phyloP scores from a whole-genome alignment of 37 sponge, comb jelly and placozoan species.

The Beroe forskalii region DNA sequence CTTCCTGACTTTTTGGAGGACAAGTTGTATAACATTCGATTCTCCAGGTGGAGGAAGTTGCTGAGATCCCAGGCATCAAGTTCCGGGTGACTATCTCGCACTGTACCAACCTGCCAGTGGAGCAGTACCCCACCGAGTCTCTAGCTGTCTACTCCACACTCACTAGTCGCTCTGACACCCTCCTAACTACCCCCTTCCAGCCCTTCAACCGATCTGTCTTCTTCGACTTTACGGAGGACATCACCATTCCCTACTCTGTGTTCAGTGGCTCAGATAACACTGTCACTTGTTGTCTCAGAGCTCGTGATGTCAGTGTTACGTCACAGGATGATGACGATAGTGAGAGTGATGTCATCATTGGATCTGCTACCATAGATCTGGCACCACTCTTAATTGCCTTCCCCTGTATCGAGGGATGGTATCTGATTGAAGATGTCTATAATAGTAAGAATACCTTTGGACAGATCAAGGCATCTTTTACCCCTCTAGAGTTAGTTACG shows the following conservation, averaged over 20 bases:
- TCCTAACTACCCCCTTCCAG: conserved; percentile 46
- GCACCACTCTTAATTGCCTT: conserved; percentile 44
- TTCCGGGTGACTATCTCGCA: conserved; percentile 58
- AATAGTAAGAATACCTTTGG: conserved; percentile 56
- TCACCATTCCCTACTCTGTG: conserved; percentile 50
- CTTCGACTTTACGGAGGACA: conserved; percentile 15
- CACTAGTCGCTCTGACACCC: neutral
- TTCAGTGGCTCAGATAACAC: conserved; percentile 11
- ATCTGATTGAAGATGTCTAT: conserved; percentile 55
- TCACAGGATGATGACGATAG: conserved; percentile 1
- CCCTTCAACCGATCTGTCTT: neutral
- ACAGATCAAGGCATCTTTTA: conserved; percentile 8
- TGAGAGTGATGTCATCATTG: neutral
- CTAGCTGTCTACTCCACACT: conserved; percentile 13
- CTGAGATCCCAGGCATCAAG: neutral
- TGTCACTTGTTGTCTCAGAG: neutral
- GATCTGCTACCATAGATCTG: conserved; percentile 46
- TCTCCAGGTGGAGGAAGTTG: neutral
- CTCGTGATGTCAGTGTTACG: neutral
- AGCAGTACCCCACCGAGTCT: conserved; percentile 3
- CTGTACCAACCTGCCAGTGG: conserved; percentile 11
- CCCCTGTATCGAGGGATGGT: conserved; percentile 37
- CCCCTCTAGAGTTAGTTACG: conserved; percentile 8
- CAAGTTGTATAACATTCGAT: too few relatives aligned
- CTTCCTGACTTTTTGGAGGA: too few relatives aligned